Percentiles rank a stretch among this genome's conserved stretches.
phyloP scores from a whole-genome alignment of 2,888 invertebrate species.

The Parochlus steinenii region DNA sequence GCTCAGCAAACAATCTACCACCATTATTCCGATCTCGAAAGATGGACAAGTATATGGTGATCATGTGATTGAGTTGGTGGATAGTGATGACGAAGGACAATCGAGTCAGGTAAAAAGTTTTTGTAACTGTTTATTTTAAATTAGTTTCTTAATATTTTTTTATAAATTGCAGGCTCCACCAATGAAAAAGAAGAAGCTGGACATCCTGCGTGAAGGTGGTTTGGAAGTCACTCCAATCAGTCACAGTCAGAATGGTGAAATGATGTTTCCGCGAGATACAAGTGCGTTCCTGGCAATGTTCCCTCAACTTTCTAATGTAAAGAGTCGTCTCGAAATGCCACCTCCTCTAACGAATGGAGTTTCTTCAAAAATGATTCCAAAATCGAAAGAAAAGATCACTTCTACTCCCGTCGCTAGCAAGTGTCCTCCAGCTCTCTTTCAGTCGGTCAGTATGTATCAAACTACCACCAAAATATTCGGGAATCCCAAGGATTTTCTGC shows the following conservation, averaged over 20 bases:
- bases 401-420: constrained; percentile 1
- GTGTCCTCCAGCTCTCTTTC: constrained; percentile 4
- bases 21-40: constrained; percentile 15
- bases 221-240: constrained; percentile 54
- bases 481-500: constrained; percentile 16
- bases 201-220: constrained; percentile 57
- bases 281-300: too few species aligned
- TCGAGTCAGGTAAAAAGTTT: too few species aligned
- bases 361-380: constrained; percentile 5
- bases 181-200: constrained; percentile 52
- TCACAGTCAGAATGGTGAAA: constrained; percentile 11
- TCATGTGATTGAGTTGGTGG: constrained; percentile 16
- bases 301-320: too few species aligned
- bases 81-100: constrained; percentile 16
- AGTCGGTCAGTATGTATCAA: constrained; percentile 15
- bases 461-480: constrained; percentile 16
- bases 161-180: constrained; percentile 24
- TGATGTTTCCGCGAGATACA: neutral
- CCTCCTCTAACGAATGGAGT: constrained; percentile 4
- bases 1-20: constrained; percentile 12
- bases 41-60: constrained; percentile 13
- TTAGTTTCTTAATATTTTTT: neutral
- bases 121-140: neutral
- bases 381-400: constrained; percentile 2
- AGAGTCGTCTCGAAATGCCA: constrained; percentile 7